Evolutionary conservation across 2,888 invertebrate genomes (phyloP).

Genomic region (Drosophila affinis): DNA sequence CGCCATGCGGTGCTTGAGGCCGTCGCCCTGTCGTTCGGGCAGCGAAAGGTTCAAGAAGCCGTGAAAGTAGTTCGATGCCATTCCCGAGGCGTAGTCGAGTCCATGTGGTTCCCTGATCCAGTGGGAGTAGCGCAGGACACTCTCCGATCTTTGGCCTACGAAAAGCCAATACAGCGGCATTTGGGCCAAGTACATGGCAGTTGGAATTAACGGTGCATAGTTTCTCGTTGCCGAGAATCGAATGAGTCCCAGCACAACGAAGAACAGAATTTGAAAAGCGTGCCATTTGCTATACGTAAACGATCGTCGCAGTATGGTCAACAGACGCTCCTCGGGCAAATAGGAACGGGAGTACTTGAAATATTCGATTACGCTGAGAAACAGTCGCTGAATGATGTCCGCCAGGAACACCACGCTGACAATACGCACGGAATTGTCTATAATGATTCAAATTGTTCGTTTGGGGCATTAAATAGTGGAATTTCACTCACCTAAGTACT

Average conservation of each 20-base stretch:
- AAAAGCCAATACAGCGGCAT: conserved; percentile 73
- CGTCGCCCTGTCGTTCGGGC: conserved; percentile 59
- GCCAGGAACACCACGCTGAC: conserved; percentile 44
- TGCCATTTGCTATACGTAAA: conserved; percentile 44
- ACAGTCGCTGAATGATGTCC: conserved; percentile 59
- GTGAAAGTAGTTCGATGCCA: conserved; percentile 82
- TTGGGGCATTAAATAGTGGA: neutral
- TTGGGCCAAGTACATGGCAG: conserved; percentile 5
- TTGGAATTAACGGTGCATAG: conserved; percentile 40
- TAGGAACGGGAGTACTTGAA: conserved; percentile 53
- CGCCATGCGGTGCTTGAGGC: conserved; percentile 71
- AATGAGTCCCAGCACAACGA: conserved; percentile 38
- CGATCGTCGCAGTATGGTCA: conserved; percentile 51
- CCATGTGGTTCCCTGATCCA: conserved; percentile 74
- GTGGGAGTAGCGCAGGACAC: conserved; percentile 64
- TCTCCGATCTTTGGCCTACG: conserved; percentile 19
- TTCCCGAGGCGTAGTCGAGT: conserved; percentile 80
- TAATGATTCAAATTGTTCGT: conserved; percentile 2
- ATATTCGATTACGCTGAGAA: conserved; percentile 50
- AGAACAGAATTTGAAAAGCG: conserved; percentile 10
- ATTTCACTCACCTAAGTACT: conserved; percentile 45
- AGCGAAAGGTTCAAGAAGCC: conserved; percentile 79
- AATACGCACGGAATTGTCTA: conserved; percentile 56
- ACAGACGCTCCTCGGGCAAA: conserved; percentile 50
- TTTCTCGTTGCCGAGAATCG: conserved; percentile 36